A percentile compares a stretch with the other conserved stretches of the same genome.
Evolutionary conservation across 2,888 invertebrate species (phyloP).

Genomic region (Morinoia aosen): DNA sequence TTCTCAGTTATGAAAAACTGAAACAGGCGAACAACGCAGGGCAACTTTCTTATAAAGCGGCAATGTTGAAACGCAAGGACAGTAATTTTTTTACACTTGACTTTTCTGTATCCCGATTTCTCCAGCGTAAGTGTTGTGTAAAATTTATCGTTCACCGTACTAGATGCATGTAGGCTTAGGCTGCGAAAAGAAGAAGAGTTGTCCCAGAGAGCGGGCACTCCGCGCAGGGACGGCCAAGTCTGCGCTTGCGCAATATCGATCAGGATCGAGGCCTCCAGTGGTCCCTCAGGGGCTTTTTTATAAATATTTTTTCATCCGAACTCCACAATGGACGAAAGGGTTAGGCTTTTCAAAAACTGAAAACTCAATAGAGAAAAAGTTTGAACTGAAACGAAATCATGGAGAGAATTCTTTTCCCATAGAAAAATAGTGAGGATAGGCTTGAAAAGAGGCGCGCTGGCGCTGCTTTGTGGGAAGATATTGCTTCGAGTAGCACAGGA

Average conservation of each 20-base stretch:
- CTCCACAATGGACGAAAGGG: conserved; percentile 32
- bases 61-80: too few species aligned
- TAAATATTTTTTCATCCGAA: conserved; percentile 6
- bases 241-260: conserved; percentile 34
- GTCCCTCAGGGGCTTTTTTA: background rate
- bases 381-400: conserved; percentile 34
- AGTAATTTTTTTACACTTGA: too few species aligned
- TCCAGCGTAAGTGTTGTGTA: too few species aligned
- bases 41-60: too few species aligned
- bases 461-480: background rate
- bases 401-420: conserved; percentile 40
- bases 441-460: background rate
- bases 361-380: conserved; percentile 34
- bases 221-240: background rate
- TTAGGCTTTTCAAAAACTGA: conserved; percentile 43
- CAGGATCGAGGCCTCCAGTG: background rate
- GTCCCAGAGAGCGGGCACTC: background rate
- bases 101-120: too few species aligned
- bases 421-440: conserved; percentile 33
- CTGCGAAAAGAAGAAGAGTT: background rate
- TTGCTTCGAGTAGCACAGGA: background rate
- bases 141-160: too few species aligned
- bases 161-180: too few species aligned
- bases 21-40: too few species aligned
- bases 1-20: too few species aligned